Evolutionary conservation across 2,888 invertebrate species (phyloP).

Genomic region (Ichneumoninae sp.): DNA sequence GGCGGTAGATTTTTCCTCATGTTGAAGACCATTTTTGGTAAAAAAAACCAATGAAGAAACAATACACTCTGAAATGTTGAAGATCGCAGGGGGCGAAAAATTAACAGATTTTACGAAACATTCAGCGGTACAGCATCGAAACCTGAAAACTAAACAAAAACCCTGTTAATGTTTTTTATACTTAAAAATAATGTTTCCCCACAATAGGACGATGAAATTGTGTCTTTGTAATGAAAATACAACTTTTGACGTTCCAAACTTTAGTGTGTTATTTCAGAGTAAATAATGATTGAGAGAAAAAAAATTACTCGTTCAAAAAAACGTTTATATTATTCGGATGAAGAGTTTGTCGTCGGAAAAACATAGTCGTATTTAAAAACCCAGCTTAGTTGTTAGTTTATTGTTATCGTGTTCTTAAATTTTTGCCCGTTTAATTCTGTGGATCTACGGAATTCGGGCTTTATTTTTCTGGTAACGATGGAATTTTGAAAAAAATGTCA

Average conservation of each 20-base stretch:
- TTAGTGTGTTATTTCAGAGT: background rate
- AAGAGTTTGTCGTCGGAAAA: background rate
- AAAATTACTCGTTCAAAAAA: background rate
- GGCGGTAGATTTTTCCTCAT: conserved; percentile 40
- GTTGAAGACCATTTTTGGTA: conserved; percentile 25
- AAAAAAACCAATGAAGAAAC: background rate
- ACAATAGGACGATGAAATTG: background rate
- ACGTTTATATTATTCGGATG: background rate
- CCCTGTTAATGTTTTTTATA: background rate
- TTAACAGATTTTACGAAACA: too few species aligned
- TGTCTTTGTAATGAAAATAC: background rate
- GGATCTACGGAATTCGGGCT: background rate
- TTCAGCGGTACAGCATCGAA: background rate
- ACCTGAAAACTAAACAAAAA: background rate
- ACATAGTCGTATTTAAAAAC: background rate
- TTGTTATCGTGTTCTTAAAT: background rate
- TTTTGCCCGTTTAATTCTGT: background rate
- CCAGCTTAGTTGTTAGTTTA: background rate
- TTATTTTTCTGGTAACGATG: background rate
- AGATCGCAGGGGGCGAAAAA: background rate
- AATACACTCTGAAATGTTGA: background rate
- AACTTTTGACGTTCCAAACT: background rate
- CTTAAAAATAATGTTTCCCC: background rate
- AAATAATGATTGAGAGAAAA: background rate
- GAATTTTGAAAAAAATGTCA: background rate